These are phyloP conservation scores for Branchellion lobata DNA, from an alignment of 2,888 invertebrate genomes.

Conservation along the genomic window DNA sequence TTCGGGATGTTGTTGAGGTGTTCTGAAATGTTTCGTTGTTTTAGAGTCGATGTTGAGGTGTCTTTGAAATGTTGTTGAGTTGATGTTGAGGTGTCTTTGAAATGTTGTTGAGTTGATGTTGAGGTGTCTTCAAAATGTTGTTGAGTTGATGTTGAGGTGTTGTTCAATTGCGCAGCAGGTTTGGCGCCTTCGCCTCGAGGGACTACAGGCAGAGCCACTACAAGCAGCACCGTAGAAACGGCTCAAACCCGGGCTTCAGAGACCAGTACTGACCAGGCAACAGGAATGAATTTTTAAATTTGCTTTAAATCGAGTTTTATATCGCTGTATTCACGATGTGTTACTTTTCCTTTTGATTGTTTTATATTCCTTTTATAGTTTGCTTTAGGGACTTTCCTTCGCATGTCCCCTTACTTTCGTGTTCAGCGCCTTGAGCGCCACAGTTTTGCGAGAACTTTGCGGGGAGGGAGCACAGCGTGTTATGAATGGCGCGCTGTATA, in stretches of 20 bases:
- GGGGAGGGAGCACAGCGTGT: too few relatives aligned
- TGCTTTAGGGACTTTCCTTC: too few relatives aligned
- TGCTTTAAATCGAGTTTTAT: too few relatives aligned
- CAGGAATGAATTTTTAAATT: too few relatives aligned
- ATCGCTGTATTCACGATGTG: too few relatives aligned
- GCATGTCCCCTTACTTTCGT: too few relatives aligned
- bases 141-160: neutral
- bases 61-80: neutral
- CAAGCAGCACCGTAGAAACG: constrained; percentile 8
- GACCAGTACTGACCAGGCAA: neutral
- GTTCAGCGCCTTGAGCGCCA: too few relatives aligned
- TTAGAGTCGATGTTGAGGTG: neutral
- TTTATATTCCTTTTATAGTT: too few relatives aligned
- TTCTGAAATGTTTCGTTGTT: neutral
- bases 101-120: neutral
- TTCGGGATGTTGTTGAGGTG: too few relatives aligned
- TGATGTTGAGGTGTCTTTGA: neutral
- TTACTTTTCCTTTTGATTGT: too few relatives aligned
- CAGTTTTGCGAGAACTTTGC: too few relatives aligned
- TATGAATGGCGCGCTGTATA: too few relatives aligned
- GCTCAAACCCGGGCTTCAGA: neutral
- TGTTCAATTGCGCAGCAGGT: neutral
- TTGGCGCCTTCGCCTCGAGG: constrained; percentile 40
- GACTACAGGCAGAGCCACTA: constrained; percentile 36
- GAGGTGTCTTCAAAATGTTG: neutral